Evolutionary conservation across 1,140 invertebrate genomes (phyloP).

Genomic region (Batillaria attramentaria): DNA sequence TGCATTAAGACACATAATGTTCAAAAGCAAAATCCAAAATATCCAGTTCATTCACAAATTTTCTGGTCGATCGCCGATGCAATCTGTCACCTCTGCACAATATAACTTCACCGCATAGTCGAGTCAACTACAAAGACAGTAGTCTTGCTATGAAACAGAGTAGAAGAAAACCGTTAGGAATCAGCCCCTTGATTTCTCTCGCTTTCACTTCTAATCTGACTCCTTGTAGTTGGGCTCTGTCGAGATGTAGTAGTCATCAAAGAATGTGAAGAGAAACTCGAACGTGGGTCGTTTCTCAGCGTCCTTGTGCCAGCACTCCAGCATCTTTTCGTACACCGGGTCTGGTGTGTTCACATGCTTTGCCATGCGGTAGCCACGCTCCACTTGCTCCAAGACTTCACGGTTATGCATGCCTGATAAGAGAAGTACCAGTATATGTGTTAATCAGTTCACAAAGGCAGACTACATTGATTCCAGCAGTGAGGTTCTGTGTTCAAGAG

Average conservation of each 20-base stretch:
- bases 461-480: too few species aligned
- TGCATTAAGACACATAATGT: too few species aligned
- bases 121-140: not conserved
- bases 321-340: constrained; percentile 81
- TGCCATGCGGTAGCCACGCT: constrained; percentile 95
- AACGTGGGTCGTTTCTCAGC: constrained; percentile 98
- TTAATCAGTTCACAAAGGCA: too few species aligned
- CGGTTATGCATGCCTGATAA: constrained; percentile 80
- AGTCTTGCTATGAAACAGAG: not conserved
- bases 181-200: too few species aligned
- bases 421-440: not conserved
- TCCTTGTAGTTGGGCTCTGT: constrained; percentile 89
- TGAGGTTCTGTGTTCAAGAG: too few species aligned
- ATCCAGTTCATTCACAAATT: too few species aligned
- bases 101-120: not conserved
- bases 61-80: not conserved
- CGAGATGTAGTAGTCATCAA: constrained; percentile 97
- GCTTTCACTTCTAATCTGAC: constrained; percentile 31
- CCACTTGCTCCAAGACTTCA: constrained; percentile 97
- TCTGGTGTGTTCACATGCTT: constrained; percentile 85
- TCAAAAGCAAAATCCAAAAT: too few species aligned
- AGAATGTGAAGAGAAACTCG: constrained; percentile 96
- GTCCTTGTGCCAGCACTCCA: constrained; percentile 76
- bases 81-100: not conserved
- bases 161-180: too few species aligned